A percentile compares a stretch with the other conserved stretches of the same genome.
Evolutionary conservation across 2,113 vertebrate species (phyloP).

Genomic region (Misgurnus mizolepis): DNA sequence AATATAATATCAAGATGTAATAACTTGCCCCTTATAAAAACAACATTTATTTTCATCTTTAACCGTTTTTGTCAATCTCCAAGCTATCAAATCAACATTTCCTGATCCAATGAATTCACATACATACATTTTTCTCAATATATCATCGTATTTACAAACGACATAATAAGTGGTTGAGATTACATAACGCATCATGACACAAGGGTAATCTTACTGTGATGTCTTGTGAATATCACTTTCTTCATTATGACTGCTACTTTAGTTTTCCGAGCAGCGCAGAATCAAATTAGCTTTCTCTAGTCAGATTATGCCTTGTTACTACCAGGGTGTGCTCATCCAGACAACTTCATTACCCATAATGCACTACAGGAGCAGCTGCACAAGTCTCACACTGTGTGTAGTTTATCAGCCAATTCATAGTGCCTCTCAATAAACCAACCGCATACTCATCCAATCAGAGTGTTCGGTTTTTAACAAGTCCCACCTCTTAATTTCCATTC

Average conservation of each 20-base stretch:
- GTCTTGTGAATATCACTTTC: constrained; percentile 7
- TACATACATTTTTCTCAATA: too few species aligned
- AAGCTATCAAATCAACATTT: too few species aligned
- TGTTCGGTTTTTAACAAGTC: constrained; percentile 4
- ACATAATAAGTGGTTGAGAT: too few species aligned
- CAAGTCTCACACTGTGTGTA: constrained; percentile 21
- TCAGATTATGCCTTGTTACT: constrained; percentile 48
- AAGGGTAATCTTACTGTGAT: not conserved
- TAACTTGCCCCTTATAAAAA: too few species aligned
- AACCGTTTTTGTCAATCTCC: too few species aligned
- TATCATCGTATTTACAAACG: too few species aligned
- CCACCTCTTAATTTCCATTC: constrained; percentile 24
- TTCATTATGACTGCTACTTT: constrained; percentile 23
- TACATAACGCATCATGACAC: not conserved
- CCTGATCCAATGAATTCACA: too few species aligned
- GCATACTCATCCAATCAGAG: constrained; percentile 39
- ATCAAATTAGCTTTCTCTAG: constrained; percentile 29
- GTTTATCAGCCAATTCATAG: constrained; percentile 41
- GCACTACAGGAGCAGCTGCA: constrained; percentile 53
- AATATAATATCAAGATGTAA: too few species aligned
- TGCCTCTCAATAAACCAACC: constrained; percentile 11
- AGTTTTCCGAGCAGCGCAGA: constrained; percentile 14
- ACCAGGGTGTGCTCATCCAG: constrained; percentile 38
- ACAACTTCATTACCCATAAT: constrained; percentile 55
- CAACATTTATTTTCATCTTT: too few species aligned